A percentile compares a stretch with the other conserved stretches of the same genome.
phyloP scores from a whole-genome alignment of 1,140 invertebrate species.

The Pogonomyrmex barbatus region DNA sequence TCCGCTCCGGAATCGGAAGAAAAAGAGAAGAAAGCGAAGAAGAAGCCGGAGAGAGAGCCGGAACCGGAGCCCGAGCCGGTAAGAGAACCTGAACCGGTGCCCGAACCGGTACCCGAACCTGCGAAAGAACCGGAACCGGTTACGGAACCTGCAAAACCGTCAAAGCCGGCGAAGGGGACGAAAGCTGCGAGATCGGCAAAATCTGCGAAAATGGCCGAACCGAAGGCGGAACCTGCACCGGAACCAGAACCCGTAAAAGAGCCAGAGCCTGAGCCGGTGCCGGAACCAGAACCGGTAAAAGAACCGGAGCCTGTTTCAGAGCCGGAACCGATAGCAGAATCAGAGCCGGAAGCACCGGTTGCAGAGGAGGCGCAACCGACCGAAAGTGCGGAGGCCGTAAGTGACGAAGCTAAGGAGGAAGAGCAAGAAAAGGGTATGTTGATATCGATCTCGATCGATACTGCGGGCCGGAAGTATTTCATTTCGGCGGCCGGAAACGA shows the following conservation, averaged over 20 bases:
- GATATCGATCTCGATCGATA: conserved; percentile 26
- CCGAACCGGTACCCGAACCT: conserved; percentile 43
- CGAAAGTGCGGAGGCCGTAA: conserved; percentile 63
- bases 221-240: conserved; percentile 58
- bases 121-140: conserved; percentile 64
- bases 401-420: conserved; percentile 70
- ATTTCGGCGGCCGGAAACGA: conserved; percentile 27
- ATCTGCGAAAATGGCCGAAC: conserved; percentile 45
- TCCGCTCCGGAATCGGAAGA: conserved; percentile 49
- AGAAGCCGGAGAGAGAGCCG: conserved; percentile 48
- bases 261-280: conserved; percentile 56
- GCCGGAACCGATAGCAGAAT: conserved; percentile 59
- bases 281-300: conserved; percentile 45
- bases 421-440: conserved; percentile 71
- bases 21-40: conserved; percentile 68
- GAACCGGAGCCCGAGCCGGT: conserved; percentile 55
- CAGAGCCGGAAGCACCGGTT: conserved; percentile 52
- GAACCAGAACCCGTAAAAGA: conserved; percentile 67
- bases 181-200: conserved; percentile 52
- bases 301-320: conserved; percentile 50
- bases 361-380: conserved; percentile 32
- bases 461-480: not conserved
- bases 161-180: not conserved
- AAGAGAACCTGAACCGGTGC: conserved; percentile 33
- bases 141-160: conserved; percentile 38